These are phyloP conservation scores for Vireo altiloquus DNA, from an alignment of 2,113 vertebrate species.

Conservation along the genomic window DNA sequence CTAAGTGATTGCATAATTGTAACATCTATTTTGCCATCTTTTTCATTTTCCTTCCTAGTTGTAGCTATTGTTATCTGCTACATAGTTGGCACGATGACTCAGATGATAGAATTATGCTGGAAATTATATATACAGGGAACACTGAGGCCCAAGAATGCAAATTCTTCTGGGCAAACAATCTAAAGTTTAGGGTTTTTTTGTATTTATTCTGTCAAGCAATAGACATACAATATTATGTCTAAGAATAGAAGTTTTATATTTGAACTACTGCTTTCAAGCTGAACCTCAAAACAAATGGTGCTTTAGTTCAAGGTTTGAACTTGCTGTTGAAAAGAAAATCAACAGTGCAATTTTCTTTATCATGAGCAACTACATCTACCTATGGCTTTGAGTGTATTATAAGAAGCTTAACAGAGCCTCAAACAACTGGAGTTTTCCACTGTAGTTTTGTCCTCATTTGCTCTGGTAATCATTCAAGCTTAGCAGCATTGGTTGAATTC, in stretches of 20 bases:
- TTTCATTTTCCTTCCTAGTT: background rate
- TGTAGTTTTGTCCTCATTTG: conserved; percentile 12
- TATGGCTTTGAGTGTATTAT: background rate
- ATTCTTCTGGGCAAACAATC: background rate
- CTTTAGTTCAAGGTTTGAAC: conserved; percentile 27
- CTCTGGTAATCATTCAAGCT: conserved; percentile 13
- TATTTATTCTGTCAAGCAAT: background rate
- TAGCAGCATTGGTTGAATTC: background rate
- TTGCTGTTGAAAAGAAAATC: conserved; percentile 32
- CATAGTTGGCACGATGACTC: background rate
- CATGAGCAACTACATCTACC: conserved; percentile 2
- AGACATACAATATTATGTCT: background rate
- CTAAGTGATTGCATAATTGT: background rate
- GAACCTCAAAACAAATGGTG: conserved; percentile 13
- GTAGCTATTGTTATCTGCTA: background rate
- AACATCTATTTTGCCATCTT: background rate
- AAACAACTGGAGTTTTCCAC: conserved; percentile 5
- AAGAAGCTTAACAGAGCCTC: background rate
- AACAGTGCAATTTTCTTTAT: conserved; percentile 23
- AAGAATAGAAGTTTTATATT: background rate
- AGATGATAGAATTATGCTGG: background rate
- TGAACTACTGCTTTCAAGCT: conserved; percentile 4
- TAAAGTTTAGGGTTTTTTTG: background rate
- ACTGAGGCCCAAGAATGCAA: background rate
- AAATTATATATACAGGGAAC: background rate